Percentiles rank a stretch among this genome's conserved stretches.
Conservation (phyloP, 2,113 vertebrate species). For the Jaculus jaculus region DNA sequence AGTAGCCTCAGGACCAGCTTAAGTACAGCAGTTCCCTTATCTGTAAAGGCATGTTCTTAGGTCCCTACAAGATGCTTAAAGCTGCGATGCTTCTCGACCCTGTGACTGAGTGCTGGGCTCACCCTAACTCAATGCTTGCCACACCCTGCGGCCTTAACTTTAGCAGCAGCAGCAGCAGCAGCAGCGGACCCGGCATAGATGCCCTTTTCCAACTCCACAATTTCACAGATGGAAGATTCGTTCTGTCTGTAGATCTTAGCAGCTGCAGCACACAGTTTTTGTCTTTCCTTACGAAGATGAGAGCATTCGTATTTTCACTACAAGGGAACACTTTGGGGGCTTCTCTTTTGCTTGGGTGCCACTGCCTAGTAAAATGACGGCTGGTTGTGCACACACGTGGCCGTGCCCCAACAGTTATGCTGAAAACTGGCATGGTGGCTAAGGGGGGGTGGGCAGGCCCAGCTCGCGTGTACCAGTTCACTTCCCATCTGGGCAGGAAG, state of each 20-base stretch:
- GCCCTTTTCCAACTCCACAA: not conserved
- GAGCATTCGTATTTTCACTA: not conserved
- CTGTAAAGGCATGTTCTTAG: too few species aligned
- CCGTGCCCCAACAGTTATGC: not conserved
- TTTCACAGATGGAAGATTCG: not conserved
- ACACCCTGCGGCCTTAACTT: not conserved
- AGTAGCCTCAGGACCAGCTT: not conserved
- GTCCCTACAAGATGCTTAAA: not conserved
- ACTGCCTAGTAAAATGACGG: not conserved
- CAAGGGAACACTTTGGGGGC: not conserved
- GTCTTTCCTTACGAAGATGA: not conserved
- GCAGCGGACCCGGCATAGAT: not conserved
- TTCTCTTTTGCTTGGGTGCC: not conserved
- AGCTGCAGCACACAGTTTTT: not conserved
- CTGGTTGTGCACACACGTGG: not conserved
- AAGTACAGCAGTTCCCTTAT: not conserved
- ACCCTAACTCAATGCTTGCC: not conserved
- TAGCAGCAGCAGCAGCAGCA: not conserved
- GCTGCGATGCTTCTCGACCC: not conserved
- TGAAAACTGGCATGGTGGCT: not conserved
- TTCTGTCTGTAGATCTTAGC: not conserved
- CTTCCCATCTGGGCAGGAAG: not conserved
- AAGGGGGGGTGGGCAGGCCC: not conserved
- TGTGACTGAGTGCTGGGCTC: not conserved
- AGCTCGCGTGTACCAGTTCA: not conserved